Base-by-base conservation (phyloP, 1,140 invertebrate species). In the Calosoma granatense region DNA sequence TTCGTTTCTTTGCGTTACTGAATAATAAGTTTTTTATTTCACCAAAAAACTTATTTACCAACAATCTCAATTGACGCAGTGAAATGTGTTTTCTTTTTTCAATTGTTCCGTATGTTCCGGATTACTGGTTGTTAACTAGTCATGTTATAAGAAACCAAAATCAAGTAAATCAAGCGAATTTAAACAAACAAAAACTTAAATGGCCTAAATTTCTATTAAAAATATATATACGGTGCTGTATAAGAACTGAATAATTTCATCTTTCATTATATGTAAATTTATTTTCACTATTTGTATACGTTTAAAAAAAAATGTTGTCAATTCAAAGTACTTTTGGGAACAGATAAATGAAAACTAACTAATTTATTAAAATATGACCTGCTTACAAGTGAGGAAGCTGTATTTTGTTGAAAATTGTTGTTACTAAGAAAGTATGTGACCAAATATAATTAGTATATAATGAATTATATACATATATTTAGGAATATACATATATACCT, bases 271-370 rank as follows among this genome's bases (percentile, higher is more conserved):
- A n/a, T n/a, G n/a, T n/a, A 53, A 53, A 21, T 20, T 11, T 53
- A 53, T 53, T 53, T 53, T 53, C 51, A 20, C 19, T 53, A 11
- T 11, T 53, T 53, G 19, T 53, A 22, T 53, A 53, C 15, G 51
- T 11, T 53, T 53, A 53, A 53, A 22, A 6, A 36, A 36, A 36
- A 36, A 9, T 36, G 26, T 36, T 36, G 26, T 36, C 26, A 36
- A 36, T 36, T 36, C 26, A 36, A 9, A 6, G 26, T 36, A 36
- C 26, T 36, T 36, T 36, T 36, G 26, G 26, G 26, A 36, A 36
- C 26, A 36, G 26, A 9, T 36, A 36, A 36, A 36, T n/a, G n/a
- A 36, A 36, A 9, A 36, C 26, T 36, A 36, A n/a, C n/a, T 36
- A 36, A 36, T 36, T 36, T 36, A 36, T 36, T 36, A 36, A 36